Evolutionary conservation across 2,113 vertebrate species (phyloP).

Genomic region (Platichthys stellatus): DNA sequence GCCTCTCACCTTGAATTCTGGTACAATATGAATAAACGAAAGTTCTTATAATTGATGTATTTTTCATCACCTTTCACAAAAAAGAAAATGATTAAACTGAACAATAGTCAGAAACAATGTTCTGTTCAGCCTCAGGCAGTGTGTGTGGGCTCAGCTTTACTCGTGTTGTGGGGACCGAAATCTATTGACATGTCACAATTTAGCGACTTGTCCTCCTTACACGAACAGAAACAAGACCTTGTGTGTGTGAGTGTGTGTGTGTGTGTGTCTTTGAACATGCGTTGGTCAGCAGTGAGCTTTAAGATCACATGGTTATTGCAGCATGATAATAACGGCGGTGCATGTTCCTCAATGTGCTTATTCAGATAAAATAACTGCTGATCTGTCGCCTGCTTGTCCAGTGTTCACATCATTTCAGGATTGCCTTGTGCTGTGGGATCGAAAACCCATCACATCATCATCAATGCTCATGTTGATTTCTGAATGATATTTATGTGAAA

Average conservation of each 20-base stretch:
- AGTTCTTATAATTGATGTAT: background rate
- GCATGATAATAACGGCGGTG: background rate
- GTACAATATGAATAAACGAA: background rate
- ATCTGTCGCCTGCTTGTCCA: too few relatives aligned
- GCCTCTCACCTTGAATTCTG: background rate
- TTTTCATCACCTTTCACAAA: background rate
- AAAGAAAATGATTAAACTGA: background rate
- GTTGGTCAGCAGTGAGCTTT: slow-evolving; percentile 27
- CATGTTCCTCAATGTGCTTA: background rate
- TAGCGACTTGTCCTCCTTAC: background rate
- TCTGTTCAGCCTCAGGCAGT: too few relatives aligned
- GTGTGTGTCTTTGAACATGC: background rate
- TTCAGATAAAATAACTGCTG: background rate
- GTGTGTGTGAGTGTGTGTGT: too few relatives aligned
- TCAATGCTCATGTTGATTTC: background rate
- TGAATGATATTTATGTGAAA: background rate
- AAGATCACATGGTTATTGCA: slow-evolving; percentile 6
- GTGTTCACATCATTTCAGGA: too few relatives aligned
- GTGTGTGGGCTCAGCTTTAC: too few relatives aligned
- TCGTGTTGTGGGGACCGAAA: background rate
- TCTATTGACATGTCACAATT: background rate
- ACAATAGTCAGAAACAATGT: background rate
- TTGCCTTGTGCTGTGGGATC: background rate
- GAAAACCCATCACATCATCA: background rate
- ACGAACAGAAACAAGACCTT: background rate